Evolutionary conservation across 2,888 invertebrate genomes (phyloP), one percentile per base, ranked within the genome.

Genomic region (Macrosoma leucophasiata): DNA sequence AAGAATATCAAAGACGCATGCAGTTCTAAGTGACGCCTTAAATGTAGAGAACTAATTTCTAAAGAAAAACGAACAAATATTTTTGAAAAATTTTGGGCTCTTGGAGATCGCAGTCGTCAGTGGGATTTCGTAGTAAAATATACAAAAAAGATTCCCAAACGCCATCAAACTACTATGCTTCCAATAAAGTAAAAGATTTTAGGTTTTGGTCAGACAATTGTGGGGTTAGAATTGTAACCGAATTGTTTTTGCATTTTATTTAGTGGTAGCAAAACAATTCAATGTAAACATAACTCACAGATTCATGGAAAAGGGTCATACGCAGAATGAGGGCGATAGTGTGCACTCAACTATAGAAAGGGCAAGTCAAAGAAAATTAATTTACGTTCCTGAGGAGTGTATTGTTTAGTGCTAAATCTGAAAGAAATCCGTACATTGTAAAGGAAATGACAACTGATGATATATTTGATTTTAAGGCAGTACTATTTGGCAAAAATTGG

Each of bases 331-430:
- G 32, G 46, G 40, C 14, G 45, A 49, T 33, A 36, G 34, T 29
- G 38, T 36, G n/a, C 47, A 52, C 28, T 38, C 38, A 14, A 29
- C 45, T 15, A 50, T 48, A 24, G 44, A 48, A 24, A 36, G 41
- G 35, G 33, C 43, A 23, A 33, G 36, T 25, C 38, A 37, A 34
- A 24, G 27, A 25, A 29, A 31, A 27, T 29, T 18, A 19, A 36
- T 37, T 36, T 40, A 28, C 11, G 25, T 17, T 7, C 36, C 36
- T 17, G 26, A 27, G 4, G 29, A 40, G 26, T 40, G 40, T 40
- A 36, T 29, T 29, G 29, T 24, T 12, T 41, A 14, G 30, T 29
- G 33, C 24, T 24, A 32, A 37, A 30, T 14, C 31, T 14, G 30
- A 30, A 25, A 35, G 22, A 21, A 13, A 17, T 18, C 29, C 34